Evolutionary conservation across 2,797 vertebrate genomes (phyloP), one percentile per base, ranked within the genome.

Genomic region (Serranus cabrilla): DNA sequence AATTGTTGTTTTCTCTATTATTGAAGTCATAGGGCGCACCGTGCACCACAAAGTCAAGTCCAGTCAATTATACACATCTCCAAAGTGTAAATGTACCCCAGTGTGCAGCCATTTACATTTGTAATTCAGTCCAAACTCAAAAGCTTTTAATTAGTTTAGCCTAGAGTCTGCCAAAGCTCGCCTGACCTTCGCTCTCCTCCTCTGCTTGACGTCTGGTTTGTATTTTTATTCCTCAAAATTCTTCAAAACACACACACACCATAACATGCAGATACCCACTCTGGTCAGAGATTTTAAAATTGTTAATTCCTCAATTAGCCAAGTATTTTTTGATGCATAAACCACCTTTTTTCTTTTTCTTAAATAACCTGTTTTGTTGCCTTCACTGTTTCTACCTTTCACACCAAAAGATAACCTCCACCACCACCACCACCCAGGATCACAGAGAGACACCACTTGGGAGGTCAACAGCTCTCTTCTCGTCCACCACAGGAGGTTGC

Each of bases 81-180:
- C 76, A 75, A 76, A 83, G 64, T 74, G 51, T 72, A 75, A 89
- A 85, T 67, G 71, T 56, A 54, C 58, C 82, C 74, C 82, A 81
- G 82, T 56, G 52, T 84, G 82, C 66, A 45, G 76, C 77, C 83
- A 76, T 85, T 88, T 85, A 85, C 67, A 79, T 87, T 80, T 76
- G 68, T 72, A 60, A 88, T 89, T 73, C 76, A 74, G 72, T 60
- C 70, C 82, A 89, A 88, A 88, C 74, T 79, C 81, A 21, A 86
- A 75, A 85, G 86, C 71, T 91, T 88, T 87, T 91, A 92, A 91
- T 91, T 88, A 88, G 87, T 81, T 81, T 27, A 50, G 76, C 51
- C 67, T 63, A n/a, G 67, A 58, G 80, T 55, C 80, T 89, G 89
- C 82, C 89, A 85, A 87, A 63, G 71, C 78, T 46, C 7, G 16